phyloP scores from a whole-genome alignment of 2,113 vertebrate genomes.

The Paratilapia polleni region DNA sequence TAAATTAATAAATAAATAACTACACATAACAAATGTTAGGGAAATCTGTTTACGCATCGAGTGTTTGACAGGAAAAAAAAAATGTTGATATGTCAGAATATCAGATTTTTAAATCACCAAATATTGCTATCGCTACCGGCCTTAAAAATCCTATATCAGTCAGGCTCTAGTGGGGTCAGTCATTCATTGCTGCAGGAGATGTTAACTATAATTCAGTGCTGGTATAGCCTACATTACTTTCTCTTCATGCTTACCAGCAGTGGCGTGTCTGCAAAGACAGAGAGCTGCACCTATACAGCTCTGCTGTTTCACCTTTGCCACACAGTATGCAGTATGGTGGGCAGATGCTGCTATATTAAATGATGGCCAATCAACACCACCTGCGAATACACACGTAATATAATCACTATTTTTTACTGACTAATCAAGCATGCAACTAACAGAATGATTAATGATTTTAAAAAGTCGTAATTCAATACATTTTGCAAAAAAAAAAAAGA shows the following conservation, averaged over 20 bases:
- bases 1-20: background rate
- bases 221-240: background rate
- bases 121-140: background rate
- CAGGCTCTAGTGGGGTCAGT: background rate
- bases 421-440: background rate
- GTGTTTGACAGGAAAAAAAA: background rate
- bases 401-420: background rate
- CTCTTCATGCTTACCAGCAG: background rate
- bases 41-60: background rate
- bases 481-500: background rate
- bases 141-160: background rate
- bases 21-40: background rate
- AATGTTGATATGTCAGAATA: no score
- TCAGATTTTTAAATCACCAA: fast-evolving
- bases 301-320: background rate
- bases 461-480: no score
- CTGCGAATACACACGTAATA: background rate
- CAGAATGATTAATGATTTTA: background rate
- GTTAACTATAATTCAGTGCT: background rate
- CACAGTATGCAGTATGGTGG: no score
- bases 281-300: background rate
- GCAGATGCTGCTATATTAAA: background rate
- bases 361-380: background rate
- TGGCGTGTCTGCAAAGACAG: background rate
- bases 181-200: background rate